phyloP scores from a whole-genome alignment of 2,888 invertebrate genomes.

The Scaptomyza reducta region DNA sequence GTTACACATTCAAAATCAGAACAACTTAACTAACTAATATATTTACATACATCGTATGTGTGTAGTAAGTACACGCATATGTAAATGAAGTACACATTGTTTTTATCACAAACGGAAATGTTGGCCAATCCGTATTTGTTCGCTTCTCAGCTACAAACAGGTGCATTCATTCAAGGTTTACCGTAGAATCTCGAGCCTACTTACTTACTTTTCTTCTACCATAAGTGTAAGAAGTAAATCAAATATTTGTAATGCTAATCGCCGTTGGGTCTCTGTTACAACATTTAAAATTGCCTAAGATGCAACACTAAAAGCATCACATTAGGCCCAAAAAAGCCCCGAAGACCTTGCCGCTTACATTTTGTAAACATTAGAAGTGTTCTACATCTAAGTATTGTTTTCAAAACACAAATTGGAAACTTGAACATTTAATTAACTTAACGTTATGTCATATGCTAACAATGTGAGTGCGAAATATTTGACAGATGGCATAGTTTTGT shows the following conservation, averaged over 20 bases:
- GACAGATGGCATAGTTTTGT: slow-evolving; percentile 30
- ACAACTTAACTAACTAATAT: background rate
- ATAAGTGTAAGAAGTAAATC: slow-evolving; percentile 26
- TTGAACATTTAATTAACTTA: slow-evolving; percentile 1
- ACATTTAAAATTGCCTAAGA: slow-evolving; percentile 7
- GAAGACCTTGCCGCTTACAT: slow-evolving; percentile 21
- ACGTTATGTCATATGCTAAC: slow-evolving; percentile 41
- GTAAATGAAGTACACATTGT: slow-evolving; percentile 48
- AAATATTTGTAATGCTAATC: slow-evolving; percentile 52
- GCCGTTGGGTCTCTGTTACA: slow-evolving; percentile 24
- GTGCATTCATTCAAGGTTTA: slow-evolving; percentile 51
- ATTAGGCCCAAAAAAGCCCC: slow-evolving; percentile 4
- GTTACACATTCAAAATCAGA: slow-evolving; percentile 56
- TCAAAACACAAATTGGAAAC: slow-evolving; percentile 14
- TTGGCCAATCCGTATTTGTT: slow-evolving; percentile 41
- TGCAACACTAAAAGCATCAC: slow-evolving; percentile 9
- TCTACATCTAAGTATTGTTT: slow-evolving; percentile 3
- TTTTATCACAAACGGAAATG: slow-evolving; percentile 68
- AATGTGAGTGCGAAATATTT: slow-evolving; percentile 22
- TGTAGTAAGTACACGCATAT: slow-evolving; percentile 19
- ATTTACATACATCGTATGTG: background rate
- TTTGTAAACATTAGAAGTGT: slow-evolving; percentile 6
- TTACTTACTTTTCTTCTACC: background rate
- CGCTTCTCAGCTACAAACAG: slow-evolving; percentile 40
- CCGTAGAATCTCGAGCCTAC: slow-evolving; percentile 17